Percentiles rank a stretch among this genome's conserved stretches.
These are phyloP conservation scores for Cromileptes altivelis DNA, from an alignment of 2,113 vertebrate genomes.

Conservation along the genomic window DNA sequence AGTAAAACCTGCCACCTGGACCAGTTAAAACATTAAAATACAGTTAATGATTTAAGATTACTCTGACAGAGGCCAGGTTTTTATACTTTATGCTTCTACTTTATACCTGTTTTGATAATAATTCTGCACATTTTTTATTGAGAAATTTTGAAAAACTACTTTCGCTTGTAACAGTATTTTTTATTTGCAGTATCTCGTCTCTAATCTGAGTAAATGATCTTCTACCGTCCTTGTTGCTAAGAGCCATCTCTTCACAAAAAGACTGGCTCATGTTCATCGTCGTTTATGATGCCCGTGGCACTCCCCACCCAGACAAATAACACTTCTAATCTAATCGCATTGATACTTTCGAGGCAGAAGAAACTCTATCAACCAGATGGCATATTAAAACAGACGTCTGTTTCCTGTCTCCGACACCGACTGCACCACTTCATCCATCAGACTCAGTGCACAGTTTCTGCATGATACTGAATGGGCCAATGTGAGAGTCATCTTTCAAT, in stretches of 20 bases:
- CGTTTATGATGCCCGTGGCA: slow-evolving; percentile 47
- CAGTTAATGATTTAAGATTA: background rate
- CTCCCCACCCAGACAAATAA: slow-evolving; percentile 64
- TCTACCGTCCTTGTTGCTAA: background rate
- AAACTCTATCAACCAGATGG: slow-evolving; percentile 65
- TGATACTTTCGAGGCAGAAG: slow-evolving; percentile 10
- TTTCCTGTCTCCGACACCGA: slow-evolving; percentile 26
- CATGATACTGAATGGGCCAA: background rate
- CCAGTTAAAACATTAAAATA: background rate
- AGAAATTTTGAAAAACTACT: background rate
- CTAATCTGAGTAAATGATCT: slow-evolving; percentile 14
- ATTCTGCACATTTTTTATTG: background rate
- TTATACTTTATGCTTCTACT: background rate
- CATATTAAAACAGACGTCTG: slow-evolving; percentile 18
- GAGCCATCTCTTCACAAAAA: slow-evolving; percentile 8
- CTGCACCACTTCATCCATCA: background rate
- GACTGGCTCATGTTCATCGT: slow-evolving; percentile 7
- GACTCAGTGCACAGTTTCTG: no score
- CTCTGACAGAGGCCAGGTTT: background rate
- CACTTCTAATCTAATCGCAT: slow-evolving; percentile 61
- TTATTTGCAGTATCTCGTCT: background rate
- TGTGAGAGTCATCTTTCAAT: background rate
- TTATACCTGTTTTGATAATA: background rate
- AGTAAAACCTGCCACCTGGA: slow-evolving; percentile 3
- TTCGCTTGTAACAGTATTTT: background rate